A percentile compares a stretch with the other conserved stretches of the same genome.
phyloP scores from a whole-genome alignment of 1,140 invertebrate genomes.

The Gonioctena quinquepunctata region DNA sequence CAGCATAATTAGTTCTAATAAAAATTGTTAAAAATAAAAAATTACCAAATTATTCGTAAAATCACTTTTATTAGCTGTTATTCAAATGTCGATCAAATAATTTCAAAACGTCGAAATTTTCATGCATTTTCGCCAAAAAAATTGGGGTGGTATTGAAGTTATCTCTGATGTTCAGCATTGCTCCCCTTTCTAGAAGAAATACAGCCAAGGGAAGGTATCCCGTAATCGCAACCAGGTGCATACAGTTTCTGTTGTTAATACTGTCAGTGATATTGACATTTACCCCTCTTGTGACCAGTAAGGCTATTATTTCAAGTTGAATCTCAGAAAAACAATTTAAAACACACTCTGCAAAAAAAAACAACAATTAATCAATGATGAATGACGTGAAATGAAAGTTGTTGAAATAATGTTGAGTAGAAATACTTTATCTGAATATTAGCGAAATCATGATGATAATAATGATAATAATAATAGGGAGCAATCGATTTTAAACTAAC shows the following conservation, averaged over 20 bases:
- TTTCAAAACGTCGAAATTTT: neutral
- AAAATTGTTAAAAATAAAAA: too few relatives aligned
- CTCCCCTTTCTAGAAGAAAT: slow-evolving; percentile 8
- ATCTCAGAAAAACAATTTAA: neutral
- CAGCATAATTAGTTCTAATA: too few relatives aligned
- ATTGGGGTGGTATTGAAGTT: neutral
- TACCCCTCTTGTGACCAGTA: neutral
- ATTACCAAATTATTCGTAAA: neutral
- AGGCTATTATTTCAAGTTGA: neutral
- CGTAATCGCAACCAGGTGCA: slow-evolving; percentile 10
- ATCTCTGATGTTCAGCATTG: neutral
- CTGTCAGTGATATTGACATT: neutral
- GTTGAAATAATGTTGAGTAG: too few relatives aligned
- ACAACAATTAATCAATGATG: neutral
- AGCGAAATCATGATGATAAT: too few relatives aligned
- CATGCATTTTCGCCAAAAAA: neutral
- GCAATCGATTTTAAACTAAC: too few relatives aligned
- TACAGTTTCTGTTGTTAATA: neutral
- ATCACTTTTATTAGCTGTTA: neutral
- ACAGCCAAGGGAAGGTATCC: slow-evolving; percentile 2
- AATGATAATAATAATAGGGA: too few relatives aligned
- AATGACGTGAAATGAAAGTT: neutral
- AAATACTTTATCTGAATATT: too few relatives aligned
- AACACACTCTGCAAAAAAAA: neutral
- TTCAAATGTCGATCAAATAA: neutral